Evolutionary conservation across 2,888 invertebrate species (phyloP), one percentile per base, ranked within the genome.

Genomic region (Lissocephala sabroskyi): DNA sequence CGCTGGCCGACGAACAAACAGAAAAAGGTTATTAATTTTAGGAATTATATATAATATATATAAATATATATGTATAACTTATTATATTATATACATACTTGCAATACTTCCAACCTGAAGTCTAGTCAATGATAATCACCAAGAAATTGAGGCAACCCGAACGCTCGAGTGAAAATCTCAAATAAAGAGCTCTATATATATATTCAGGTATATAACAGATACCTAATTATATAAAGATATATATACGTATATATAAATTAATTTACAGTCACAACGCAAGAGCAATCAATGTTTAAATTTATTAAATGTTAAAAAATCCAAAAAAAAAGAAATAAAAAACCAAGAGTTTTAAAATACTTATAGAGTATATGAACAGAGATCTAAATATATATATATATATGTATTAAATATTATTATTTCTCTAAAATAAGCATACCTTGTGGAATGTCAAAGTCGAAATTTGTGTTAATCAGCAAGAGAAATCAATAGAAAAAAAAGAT

Each of bases 281-380:
- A 68, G 66, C 74, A 73, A 70, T 74, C 68, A 73, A 73, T 68
- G 59, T 68, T 71, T 68, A 67, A 73, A 49, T 54, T 63, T 68
- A 68, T 56, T 66, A 68, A 58, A 65, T 61, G 71, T 64, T 68
- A 61, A 39, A 52, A 45, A 45, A 50, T 62, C 60, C 62, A 57
- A 62, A 59, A 52, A 45, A 59, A 35, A 23, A 23, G 7, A 23
- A 23, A 23, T 23, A 23, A 23, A 23, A 23, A 23, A 23, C 23
- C 3, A 23, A 23, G 7, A 23, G 23, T 23, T 23, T 23, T 5
- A 23, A 23, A 3, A 23, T 23, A n/a, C n/a, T n/a, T n/a, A n/a
- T n/a, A n/a, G n/a, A n/a, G n/a, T n/a, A n/a, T n/a, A n/a, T n/a
- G n/a, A n/a, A n/a, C n/a, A n/a, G n/a, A n/a, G n/a, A n/a, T 23